These are phyloP conservation scores for Aradus depressus DNA, from an alignment of 2,888 invertebrate genomes.

Conservation along the genomic window DNA sequence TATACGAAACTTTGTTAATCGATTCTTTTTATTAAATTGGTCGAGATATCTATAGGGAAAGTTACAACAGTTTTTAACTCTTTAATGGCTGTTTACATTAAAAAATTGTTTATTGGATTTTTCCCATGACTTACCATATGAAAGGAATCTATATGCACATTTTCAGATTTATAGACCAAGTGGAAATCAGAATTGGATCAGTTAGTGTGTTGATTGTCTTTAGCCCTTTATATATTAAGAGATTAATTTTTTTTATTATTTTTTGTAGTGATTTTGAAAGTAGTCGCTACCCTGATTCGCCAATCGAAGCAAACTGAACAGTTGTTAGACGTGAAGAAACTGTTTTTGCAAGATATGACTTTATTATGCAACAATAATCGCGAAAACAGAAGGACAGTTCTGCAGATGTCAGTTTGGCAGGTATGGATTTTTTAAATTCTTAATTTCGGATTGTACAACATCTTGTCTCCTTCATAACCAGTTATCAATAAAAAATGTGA, in stretches of 20 bases:
- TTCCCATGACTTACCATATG: too few relatives aligned
- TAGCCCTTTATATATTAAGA: too few relatives aligned
- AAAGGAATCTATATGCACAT: too few relatives aligned
- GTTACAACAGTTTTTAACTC: too few relatives aligned
- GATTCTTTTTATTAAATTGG: too few relatives aligned
- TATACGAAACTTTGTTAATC: too few relatives aligned
- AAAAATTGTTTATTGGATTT: too few relatives aligned
- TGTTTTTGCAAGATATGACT: constrained; percentile 98
- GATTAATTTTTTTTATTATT: constrained; percentile 5
- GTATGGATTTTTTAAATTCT: constrained; percentile 29
- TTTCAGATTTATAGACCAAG: too few relatives aligned
- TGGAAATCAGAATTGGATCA: too few relatives aligned
- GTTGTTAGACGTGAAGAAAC: constrained; percentile 82
- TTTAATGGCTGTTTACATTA: too few relatives aligned
- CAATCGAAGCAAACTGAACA: constrained; percentile 93
- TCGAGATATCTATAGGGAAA: too few relatives aligned
- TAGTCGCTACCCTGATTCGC: constrained; percentile 90
- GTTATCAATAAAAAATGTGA: neutral
- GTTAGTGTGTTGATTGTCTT: too few relatives aligned
- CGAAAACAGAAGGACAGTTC: constrained; percentile 90
- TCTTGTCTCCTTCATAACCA: neutral
- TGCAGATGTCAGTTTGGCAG: constrained; percentile 99
- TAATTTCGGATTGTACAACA: neutral
- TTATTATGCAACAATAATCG: constrained; percentile 91
- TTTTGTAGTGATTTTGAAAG: constrained; percentile 86